phyloP scores from a whole-genome alignment of 2,888 invertebrate species.

The Taenaris catops region DNA sequence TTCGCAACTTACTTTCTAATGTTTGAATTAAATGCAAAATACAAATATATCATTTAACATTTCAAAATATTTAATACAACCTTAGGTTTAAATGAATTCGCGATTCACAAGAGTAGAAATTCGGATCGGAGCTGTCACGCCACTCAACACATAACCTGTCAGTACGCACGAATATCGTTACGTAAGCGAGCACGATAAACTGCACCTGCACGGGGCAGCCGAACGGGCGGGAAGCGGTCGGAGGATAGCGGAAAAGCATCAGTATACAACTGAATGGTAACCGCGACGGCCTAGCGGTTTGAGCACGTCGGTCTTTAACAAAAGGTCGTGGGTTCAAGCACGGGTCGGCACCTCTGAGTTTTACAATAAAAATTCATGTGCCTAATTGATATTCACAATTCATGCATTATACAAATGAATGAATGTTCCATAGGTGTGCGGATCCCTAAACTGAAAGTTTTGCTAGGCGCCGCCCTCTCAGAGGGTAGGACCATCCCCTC shows the following conservation, averaged over 20 bases:
- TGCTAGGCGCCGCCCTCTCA: slow-evolving; percentile 47
- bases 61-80: not conserved
- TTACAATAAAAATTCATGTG: too few species aligned
- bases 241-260: slow-evolving; percentile 39
- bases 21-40: not conserved
- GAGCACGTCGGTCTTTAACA: too few species aligned
- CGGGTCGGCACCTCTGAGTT: too few species aligned
- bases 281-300: too few species aligned
- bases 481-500: slow-evolving; percentile 52
- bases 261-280: too few species aligned
- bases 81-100: not conserved
- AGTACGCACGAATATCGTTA: slow-evolving; percentile 56
- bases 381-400: too few species aligned
- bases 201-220: slow-evolving; percentile 46
- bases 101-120: slow-evolving; percentile 6
- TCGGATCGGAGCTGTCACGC: slow-evolving; percentile 24
- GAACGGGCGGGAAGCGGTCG: slow-evolving; percentile 23
- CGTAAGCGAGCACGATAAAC: slow-evolving; percentile 52
- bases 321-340: too few species aligned
- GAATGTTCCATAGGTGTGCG: too few species aligned
- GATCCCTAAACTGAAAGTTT: slow-evolving; percentile 22
- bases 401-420: too few species aligned
- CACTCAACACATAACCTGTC: slow-evolving; percentile 53
- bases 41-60: not conserved
- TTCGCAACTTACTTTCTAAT: not conserved